phyloP scores from a whole-genome alignment of 2,888 invertebrate genomes.

The Nephrotoma guestfalica region DNA sequence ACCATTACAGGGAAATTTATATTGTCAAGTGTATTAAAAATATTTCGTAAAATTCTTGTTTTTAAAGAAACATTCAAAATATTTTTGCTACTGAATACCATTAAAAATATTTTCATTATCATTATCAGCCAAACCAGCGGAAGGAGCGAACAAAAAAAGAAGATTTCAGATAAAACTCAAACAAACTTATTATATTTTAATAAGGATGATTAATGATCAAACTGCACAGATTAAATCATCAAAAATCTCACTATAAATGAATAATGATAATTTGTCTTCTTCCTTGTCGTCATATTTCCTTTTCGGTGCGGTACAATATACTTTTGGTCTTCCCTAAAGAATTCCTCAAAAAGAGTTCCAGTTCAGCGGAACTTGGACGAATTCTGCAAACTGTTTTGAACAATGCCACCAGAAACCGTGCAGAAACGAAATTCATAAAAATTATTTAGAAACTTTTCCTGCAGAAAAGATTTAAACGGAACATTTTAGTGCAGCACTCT shows the following conservation, averaged over 20 bases:
- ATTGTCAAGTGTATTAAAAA: not conserved
- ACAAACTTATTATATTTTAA: not conserved
- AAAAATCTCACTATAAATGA: not conserved
- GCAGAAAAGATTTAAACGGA: too few species aligned
- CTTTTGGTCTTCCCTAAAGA: too few species aligned
- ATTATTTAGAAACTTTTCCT: too few species aligned
- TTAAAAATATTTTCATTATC: not conserved
- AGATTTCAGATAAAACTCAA: not conserved
- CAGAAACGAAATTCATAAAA: too few species aligned
- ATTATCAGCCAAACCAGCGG: not conserved
- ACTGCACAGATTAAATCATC: not conserved
- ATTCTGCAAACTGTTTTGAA: too few species aligned
- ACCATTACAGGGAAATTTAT: not conserved
- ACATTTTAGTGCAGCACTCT: not conserved
- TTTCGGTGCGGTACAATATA: not conserved
- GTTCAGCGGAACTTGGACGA: too few species aligned
- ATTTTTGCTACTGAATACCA: not conserved
- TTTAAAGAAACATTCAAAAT: not conserved
- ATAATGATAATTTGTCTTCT: not conserved
- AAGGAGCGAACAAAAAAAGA: not conserved
- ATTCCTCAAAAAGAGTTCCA: too few species aligned
- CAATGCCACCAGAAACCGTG: too few species aligned
- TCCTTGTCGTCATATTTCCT: not conserved
- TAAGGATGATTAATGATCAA: not conserved
- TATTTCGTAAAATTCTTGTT: not conserved